Conservation (phyloP, 2,888 invertebrate genomes). For the Macrosoma leucophasiata region DNA sequence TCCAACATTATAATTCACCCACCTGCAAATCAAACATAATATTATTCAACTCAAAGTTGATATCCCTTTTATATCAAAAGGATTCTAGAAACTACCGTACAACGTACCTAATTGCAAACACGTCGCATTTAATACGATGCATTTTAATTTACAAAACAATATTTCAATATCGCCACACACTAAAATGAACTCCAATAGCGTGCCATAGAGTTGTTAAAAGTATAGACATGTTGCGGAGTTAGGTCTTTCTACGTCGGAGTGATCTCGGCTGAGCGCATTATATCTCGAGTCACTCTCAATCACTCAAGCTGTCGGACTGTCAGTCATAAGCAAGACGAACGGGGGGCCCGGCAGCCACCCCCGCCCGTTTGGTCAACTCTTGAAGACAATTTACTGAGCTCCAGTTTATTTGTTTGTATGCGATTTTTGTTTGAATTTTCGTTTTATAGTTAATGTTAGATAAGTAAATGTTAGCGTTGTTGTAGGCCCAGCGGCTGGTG, state of each 20-base stretch:
- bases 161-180: constrained; percentile 41
- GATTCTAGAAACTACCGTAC: too few relatives aligned
- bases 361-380: constrained; percentile 61
- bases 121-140: constrained; percentile 58
- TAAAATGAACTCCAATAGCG: constrained; percentile 16
- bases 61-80: too few relatives aligned
- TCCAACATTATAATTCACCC: too few relatives aligned
- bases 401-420: constrained; percentile 66
- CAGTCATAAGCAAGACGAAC: constrained; percentile 75
- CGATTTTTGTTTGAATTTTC: too few relatives aligned
- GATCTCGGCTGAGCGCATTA: constrained; percentile 68
- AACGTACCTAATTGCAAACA: constrained; percentile 58
- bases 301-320: constrained; percentile 73
- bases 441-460: too few relatives aligned
- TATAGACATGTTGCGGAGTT: constrained; percentile 33
- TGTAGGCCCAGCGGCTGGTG: too few relatives aligned
- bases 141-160: constrained; percentile 67
- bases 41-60: too few relatives aligned
- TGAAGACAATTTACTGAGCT: constrained; percentile 73
- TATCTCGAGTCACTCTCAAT: constrained; percentile 74
- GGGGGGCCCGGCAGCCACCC: constrained; percentile 64
- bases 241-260: constrained; percentile 31
- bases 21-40: too few relatives aligned
- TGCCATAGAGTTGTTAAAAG: constrained; percentile 39
- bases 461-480: too few relatives aligned